Base-by-base conservation (phyloP, 2,888 invertebrate species). In the Plagodis dolabraria region DNA sequence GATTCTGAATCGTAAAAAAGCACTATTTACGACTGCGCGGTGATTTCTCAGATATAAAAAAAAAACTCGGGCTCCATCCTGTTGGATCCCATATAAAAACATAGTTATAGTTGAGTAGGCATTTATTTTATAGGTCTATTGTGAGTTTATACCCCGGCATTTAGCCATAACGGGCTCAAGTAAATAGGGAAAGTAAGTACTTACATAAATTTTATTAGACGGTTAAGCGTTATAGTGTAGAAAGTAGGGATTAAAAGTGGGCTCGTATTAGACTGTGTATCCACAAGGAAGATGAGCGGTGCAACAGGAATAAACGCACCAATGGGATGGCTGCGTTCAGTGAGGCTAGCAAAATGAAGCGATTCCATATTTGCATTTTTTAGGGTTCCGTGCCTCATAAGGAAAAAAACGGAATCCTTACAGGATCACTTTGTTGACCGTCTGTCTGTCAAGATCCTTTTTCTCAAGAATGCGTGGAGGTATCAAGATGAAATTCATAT, bases 91-190 rank as follows among this genome's bases (percentile, higher is more conserved):
- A 73, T 76, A 78, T 79, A 83, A 81, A 80, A 74, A 75, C 79
- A 79, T 79, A 74, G 77, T 73, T 76, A 40, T 40, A 76, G 76
- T 78, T 72, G 77, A 79, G 75, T 68, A 77, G 75, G 77, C 85
- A 79, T 82, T 83, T 82, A 78, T 82, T 83, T 84, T 83, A 83
- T 82, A 71, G 74, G 67, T 61, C 77, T 66, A 77, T 80, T 75
- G 77, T 68, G 65, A 73, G 70, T 80, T 80, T 80, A 81, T 79
- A 71, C 57, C 71, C 59, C 57, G 34, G 43, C 61, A 58, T 66
- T 59, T 53, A 57, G 53, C 53, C 57, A 54, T 57, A 67, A 57
- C 64, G 56, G 53, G 48, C 60, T 44, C 46, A 49, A 59, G 60
- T 55, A 63, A 61, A 66, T 66, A 66, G 63, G 53, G 60, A 66